phyloP scores from a whole-genome alignment of 2,797 vertebrate genomes.

The Xenops minutus region DNA sequence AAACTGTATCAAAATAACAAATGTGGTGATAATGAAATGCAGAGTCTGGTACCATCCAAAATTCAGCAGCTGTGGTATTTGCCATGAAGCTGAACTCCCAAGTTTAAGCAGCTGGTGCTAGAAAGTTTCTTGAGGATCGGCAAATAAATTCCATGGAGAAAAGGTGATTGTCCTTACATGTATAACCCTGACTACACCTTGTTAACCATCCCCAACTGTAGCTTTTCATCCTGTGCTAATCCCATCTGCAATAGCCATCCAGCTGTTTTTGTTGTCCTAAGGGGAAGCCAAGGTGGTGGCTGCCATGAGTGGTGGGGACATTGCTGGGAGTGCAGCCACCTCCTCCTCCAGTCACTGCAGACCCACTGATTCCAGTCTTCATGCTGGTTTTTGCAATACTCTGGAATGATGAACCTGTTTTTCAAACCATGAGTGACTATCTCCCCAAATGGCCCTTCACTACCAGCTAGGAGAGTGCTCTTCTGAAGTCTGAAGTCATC shows the following conservation, averaged over 20 bases:
- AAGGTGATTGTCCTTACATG: background rate
- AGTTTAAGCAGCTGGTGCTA: background rate
- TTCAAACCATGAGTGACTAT: background rate
- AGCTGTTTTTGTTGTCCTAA: background rate
- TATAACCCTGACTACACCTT: background rate
- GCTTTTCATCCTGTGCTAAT: background rate
- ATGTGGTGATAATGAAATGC: conserved; percentile 14
- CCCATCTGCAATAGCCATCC: background rate
- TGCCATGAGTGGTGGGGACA: background rate
- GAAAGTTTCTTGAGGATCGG: background rate
- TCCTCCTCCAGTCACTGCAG: background rate
- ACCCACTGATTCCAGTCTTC: background rate
- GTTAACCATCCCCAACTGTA: background rate
- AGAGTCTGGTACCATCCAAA: background rate
- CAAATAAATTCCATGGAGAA: background rate
- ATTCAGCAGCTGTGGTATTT: conserved; percentile 5
- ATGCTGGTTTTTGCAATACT: background rate
- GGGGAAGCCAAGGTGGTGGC: background rate
- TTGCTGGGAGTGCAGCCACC: background rate
- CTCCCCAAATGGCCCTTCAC: background rate
- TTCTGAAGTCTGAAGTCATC: background rate
- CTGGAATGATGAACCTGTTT: background rate
- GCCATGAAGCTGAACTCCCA: background rate
- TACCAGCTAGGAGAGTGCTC: background rate
- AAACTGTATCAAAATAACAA: conserved; percentile 6